Evolutionary conservation across 1,140 invertebrate species (phyloP), one percentile per base, ranked within the genome.

Genomic region (Marisa cornuarietis): DNA sequence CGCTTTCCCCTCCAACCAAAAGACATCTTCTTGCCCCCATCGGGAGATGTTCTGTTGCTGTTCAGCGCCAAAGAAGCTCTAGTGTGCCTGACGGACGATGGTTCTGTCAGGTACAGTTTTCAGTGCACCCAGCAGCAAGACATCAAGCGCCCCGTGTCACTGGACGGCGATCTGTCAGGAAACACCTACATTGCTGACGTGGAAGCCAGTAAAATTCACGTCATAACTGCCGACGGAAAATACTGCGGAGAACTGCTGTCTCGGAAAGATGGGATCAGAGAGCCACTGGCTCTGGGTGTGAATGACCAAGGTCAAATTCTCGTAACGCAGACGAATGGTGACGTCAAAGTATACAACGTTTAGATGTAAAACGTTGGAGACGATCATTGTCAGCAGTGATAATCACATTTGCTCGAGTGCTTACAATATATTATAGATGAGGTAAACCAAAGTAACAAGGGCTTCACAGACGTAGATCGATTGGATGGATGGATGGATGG

Each of bases 291-390:
- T 13, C 49, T 71, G 20, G 63, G 54, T 13, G 52, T 58, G 16
- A 73, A 26, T 20, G 83, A 84, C 13, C 61, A 62, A 76, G 82
- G 82, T 10, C 71, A 75, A 75, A 73, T 83, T 11, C 74, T 79
- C 14, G 75, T 54, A 26, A 82, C 31, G 77, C 76, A 54, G 76
- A 81, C 71, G 68, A 81, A 78, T 69, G 80, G 80, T 31, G 80
- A 81, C 51, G 63, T 81, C 62, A 81, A 81, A 72, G 61, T 74
- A 8, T 81, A 71, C 26, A 68, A n/a, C 26, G 1, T 68, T 13
- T 68, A 68, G 65, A 22, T n/a, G 22, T 68, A 4, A 31, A 22
- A 13, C 26, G 3, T 63, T 63, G 18, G 2, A 63, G 18, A 63
- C 18, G 62, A 20, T 63, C 1, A 6, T 68, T n/a, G 22, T 8